Percentiles rank a stretch among this genome's conserved stretches.
Evolutionary conservation across 2,113 vertebrate species (phyloP).

Genomic region (Arothron firmamentum): DNA sequence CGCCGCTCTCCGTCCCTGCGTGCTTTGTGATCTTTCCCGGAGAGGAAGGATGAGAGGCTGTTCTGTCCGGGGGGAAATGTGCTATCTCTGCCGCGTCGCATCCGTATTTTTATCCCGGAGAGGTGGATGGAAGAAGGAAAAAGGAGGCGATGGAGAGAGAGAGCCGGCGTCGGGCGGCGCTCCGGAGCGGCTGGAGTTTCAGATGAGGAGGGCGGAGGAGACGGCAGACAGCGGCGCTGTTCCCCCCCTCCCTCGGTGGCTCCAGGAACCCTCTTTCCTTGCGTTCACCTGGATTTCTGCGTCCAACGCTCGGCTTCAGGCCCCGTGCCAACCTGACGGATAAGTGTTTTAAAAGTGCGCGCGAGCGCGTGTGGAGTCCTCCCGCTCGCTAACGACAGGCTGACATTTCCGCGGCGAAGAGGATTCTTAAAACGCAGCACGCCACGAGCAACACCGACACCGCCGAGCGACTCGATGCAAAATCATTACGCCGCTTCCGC

Average conservation of each 20-base stretch:
- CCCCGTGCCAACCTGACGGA: too few relatives aligned
- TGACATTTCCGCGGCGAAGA: conserved; percentile 47
- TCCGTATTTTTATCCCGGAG: conserved; percentile 52
- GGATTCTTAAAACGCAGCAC: conserved; percentile 48
- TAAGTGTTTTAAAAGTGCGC: too few relatives aligned
- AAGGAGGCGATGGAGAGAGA: conserved; percentile 1
- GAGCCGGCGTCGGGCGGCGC: too few relatives aligned
- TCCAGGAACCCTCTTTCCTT: too few relatives aligned
- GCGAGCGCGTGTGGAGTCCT: not conserved
- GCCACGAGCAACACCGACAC: conserved; percentile 48
- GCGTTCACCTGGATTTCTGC: too few relatives aligned
- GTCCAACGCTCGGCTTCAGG: too few relatives aligned
- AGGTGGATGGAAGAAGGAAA: conserved; percentile 19
- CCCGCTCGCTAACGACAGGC: conserved; percentile 27
- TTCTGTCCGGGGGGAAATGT: conserved; percentile 43
- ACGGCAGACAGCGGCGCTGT: not conserved
- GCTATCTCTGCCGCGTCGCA: conserved; percentile 50
- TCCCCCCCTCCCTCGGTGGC: too few relatives aligned
- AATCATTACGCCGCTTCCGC: conserved; percentile 58
- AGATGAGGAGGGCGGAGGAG: not conserved
- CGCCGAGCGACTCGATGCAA: conserved; percentile 48
- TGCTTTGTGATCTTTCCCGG: conserved; percentile 37
- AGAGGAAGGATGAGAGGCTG: conserved; percentile 36
- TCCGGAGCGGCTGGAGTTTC: too few relatives aligned
- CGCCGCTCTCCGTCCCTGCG: conserved; percentile 26